These are phyloP conservation scores for Casuarius casuarius DNA, from an alignment of 2,113 vertebrate genomes.

Conservation along the genomic window DNA sequence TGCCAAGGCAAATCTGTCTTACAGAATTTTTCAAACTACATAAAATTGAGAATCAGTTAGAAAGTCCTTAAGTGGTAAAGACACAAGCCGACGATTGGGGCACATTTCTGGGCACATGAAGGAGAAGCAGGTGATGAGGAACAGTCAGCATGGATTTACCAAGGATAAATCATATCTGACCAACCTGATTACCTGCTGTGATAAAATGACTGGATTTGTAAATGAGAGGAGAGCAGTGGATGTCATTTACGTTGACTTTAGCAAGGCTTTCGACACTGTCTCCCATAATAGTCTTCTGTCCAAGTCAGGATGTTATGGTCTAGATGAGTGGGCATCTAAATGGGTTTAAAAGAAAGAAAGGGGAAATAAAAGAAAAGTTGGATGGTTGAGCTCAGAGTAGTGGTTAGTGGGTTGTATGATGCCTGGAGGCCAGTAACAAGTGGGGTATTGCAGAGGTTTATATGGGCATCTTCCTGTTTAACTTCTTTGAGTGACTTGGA, in stretches of 20 bases:
- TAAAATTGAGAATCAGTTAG: not conserved
- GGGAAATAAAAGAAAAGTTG: not conserved
- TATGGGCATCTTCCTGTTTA: not conserved
- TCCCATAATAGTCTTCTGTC: not conserved
- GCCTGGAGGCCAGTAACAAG: not conserved
- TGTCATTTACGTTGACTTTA: not conserved
- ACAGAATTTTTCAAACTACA: not conserved
- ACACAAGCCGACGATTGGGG: not conserved
- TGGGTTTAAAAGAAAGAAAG: not conserved
- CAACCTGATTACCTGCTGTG: not conserved
- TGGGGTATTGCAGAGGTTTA: rapidly evolving
- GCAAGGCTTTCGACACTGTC: not conserved
- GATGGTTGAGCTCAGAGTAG: not conserved
- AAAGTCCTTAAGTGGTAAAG: not conserved
- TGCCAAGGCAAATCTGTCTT: not conserved
- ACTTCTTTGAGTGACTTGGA: not conserved
- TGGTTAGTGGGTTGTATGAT: not conserved
- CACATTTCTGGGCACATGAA: not conserved
- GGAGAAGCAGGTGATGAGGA: not conserved
- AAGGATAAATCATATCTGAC: not conserved
- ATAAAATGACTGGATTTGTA: not conserved
- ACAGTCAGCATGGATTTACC: not conserved
- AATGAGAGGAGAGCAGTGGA: not conserved
- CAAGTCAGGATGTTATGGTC: rapidly evolving
- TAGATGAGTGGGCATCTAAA: not conserved